Evolutionary conservation across 2,888 invertebrate species (phyloP).

Genomic region (Ectobius pallidus): DNA sequence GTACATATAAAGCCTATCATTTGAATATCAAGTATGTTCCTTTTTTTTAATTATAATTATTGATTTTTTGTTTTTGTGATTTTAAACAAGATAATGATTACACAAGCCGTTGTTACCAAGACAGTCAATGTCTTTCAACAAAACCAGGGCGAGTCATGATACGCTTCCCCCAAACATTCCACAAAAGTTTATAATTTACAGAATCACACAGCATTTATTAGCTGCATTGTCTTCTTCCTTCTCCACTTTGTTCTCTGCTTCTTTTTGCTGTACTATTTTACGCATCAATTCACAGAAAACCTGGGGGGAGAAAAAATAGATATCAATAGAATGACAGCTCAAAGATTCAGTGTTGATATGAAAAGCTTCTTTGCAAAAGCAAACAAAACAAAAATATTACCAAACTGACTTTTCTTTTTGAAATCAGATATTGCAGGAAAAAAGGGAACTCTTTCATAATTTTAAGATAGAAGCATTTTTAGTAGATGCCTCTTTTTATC

Average conservation of each 20-base stretch:
- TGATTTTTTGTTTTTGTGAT: too few relatives aligned
- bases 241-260: slow-evolving; percentile 33
- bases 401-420: neutral
- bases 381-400: neutral
- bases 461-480: neutral
- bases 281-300: slow-evolving; percentile 59
- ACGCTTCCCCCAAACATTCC: neutral
- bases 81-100: slow-evolving; percentile 4
- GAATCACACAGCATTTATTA: slow-evolving; percentile 32
- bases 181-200: slow-evolving; percentile 18
- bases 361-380: neutral
- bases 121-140: neutral
- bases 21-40: neutral
- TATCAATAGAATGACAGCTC: slow-evolving; percentile 4
- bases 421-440: neutral
- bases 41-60: neutral
- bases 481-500: too few relatives aligned
- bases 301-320: too few relatives aligned
- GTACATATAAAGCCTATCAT: slow-evolving; percentile 16
- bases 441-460: neutral
- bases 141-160: neutral
- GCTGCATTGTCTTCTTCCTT: slow-evolving; percentile 33
- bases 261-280: slow-evolving; percentile 57
- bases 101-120: neutral
- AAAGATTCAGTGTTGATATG: neutral